Evolutionary conservation across 2,113 vertebrate species (phyloP).

Genomic region (Centropristis striata): DNA sequence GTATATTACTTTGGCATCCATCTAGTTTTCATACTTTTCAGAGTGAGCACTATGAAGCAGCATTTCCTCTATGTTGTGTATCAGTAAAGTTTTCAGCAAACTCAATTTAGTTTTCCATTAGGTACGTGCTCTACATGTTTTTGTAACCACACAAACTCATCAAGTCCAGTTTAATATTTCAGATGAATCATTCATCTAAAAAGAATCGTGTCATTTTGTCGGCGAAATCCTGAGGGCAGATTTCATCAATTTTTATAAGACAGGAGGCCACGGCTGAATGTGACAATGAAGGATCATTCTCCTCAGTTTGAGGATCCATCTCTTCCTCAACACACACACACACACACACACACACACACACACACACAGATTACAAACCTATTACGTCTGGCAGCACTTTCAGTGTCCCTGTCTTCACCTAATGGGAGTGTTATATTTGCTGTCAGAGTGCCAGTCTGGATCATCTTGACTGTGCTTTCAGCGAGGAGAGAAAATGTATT

Average conservation of each 20-base stretch:
- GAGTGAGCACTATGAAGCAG: neutral
- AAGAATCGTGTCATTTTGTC: neutral
- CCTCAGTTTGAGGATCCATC: conserved; percentile 39
- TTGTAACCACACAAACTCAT: neutral
- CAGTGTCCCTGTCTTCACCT: conserved; percentile 47
- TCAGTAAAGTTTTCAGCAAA: neutral
- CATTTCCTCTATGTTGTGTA: neutral
- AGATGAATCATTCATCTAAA: neutral
- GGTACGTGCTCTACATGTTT: neutral
- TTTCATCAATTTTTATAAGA: conserved; percentile 37
- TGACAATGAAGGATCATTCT: conserved; percentile 59
- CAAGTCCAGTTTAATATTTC: conserved; percentile 13
- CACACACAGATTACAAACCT: conserved; percentile 46
- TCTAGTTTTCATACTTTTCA: neutral
- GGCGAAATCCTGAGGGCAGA: conserved; percentile 3
- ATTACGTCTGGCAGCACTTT: conserved; percentile 61
- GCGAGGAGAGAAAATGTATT: conserved; percentile 13
- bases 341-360: conserved; percentile 21
- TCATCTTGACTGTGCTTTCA: conserved; percentile 36
- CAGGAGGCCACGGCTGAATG: conserved; percentile 29
- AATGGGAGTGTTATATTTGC: conserved; percentile 58
- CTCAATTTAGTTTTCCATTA: neutral
- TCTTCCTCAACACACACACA: conserved; percentile 28
- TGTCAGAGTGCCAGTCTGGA: conserved; percentile 35
- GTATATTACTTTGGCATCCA: too few relatives aligned